Evolutionary conservation across 2,113 vertebrate genomes (phyloP).

Genomic region (Protomyctophum bolini): DNA sequence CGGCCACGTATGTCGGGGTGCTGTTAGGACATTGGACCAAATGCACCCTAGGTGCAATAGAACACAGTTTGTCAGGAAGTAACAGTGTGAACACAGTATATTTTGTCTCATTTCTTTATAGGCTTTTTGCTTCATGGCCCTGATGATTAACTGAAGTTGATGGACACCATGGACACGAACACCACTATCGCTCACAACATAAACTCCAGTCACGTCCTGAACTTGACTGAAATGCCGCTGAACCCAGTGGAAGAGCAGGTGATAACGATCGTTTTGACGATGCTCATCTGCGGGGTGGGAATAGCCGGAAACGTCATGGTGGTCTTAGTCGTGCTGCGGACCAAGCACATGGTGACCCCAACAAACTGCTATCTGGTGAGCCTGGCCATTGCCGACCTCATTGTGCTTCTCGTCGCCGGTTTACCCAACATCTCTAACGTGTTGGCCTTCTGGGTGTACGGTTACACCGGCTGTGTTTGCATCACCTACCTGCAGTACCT

Average conservation of each 20-base stretch:
- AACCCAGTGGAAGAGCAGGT: conserved; percentile 82
- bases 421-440: conserved; percentile 85
- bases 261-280: conserved; percentile 84
- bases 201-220: conserved; percentile 52
- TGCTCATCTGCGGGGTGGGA: conserved; percentile 84
- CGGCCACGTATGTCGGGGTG: no score
- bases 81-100: no score
- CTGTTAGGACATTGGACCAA: no score
- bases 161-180: conserved; percentile 64
- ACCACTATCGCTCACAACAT: conserved; percentile 47
- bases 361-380: conserved; percentile 90
- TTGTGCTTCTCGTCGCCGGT: conserved; percentile 83
- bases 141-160: conserved; percentile 36
- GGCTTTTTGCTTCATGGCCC: conserved; percentile 23
- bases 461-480: conserved; percentile 83
- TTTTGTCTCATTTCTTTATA: conserved; percentile 19
- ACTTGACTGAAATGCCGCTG: conserved; percentile 78
- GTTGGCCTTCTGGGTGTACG: conserved; percentile 84
- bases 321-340: conserved; percentile 84
- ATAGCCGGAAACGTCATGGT: conserved; percentile 87
- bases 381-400: conserved; percentile 84
- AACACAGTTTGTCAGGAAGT: no score
- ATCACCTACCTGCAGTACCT: conserved; percentile 90
- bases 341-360: conserved; percentile 86
- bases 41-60: no score